Conservation (phyloP, 2,888 invertebrate species). For the Mythimna lalbum region DNA sequence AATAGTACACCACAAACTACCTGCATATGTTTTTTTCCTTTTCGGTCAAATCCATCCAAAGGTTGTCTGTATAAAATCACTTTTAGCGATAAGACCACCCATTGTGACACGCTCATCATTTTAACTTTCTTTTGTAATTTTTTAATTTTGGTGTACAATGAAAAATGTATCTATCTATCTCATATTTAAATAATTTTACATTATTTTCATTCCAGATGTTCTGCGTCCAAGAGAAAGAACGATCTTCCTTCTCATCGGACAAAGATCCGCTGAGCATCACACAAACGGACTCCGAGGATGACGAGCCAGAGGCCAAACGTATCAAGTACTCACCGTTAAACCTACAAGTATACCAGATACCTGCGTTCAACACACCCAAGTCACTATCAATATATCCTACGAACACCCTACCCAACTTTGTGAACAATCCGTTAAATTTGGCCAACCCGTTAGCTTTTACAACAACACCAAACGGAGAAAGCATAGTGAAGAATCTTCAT, state of each 20-base stretch:
- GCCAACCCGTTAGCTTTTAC: constrained; percentile 81
- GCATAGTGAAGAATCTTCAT: constrained; percentile 81
- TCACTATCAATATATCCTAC: constrained; percentile 81
- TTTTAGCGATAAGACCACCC: too few species aligned
- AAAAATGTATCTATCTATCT: too few species aligned
- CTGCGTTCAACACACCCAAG: constrained; percentile 81
- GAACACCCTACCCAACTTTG: constrained; percentile 81
- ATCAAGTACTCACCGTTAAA: constrained; percentile 81
- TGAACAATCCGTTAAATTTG: constrained; percentile 85
- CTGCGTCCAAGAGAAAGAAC: constrained; percentile 84
- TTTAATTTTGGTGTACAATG: too few species aligned
- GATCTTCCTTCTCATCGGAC: constrained; percentile 68
- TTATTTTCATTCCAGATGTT: constrained; percentile 80
- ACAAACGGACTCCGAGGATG: constrained; percentile 82
- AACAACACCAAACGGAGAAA: constrained; percentile 74
- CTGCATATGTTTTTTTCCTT: too few species aligned
- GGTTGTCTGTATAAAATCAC: too few species aligned
- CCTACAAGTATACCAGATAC: constrained; percentile 86
- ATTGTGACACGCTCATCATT: too few species aligned
- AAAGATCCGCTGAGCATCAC: constrained; percentile 77
- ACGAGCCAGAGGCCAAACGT: constrained; percentile 82
- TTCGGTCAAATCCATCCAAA: too few species aligned
- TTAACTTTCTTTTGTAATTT: too few species aligned
- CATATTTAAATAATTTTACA: too few species aligned
- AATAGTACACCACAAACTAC: too few species aligned